Evolutionary conservation across 2,113 vertebrate species (phyloP).

Genomic region (Grus americana): DNA sequence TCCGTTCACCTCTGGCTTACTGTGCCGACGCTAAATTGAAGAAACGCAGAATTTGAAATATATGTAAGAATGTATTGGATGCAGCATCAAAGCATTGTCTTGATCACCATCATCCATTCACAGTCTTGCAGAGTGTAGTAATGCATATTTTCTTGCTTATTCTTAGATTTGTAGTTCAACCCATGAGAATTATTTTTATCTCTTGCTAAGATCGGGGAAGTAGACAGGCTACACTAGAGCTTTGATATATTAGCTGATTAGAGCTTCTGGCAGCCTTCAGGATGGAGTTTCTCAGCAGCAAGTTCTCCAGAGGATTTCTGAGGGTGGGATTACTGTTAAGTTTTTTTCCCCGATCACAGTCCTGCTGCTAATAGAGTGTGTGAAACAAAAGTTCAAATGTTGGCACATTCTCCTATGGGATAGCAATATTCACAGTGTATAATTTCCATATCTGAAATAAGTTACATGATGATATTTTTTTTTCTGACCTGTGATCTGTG

Average conservation of each 20-base stretch:
- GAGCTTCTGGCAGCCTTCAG: slow-evolving; percentile 43
- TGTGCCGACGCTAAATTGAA: neutral
- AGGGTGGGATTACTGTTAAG: slow-evolving; percentile 8
- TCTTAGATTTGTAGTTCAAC: slow-evolving; percentile 24
- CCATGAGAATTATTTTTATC: slow-evolving; percentile 35
- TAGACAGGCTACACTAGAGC: neutral
- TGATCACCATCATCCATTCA: slow-evolving; percentile 24
- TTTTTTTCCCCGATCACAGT: neutral
- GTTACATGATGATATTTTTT: neutral
- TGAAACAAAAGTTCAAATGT: slow-evolving; percentile 27
- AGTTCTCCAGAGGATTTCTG: slow-evolving; percentile 41
- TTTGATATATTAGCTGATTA: slow-evolving; percentile 54
- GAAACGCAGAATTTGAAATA: neutral
- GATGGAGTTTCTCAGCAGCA: slow-evolving; percentile 31
- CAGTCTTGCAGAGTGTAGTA: slow-evolving; percentile 34
- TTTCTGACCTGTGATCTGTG: neutral
- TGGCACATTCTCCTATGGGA: neutral
- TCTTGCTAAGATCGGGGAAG: neutral
- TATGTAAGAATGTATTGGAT: neutral
- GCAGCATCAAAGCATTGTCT: slow-evolving; percentile 25
- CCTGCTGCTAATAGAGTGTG: neutral
- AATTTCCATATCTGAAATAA: neutral
- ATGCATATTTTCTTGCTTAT: slow-evolving; percentile 61
- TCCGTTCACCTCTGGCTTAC: neutral
- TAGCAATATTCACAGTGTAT: neutral